These are phyloP conservation scores for Parazoanthus darwini DNA, from an alignment of 92 coral and sea anemone genomes.

Conservation along the genomic window DNA sequence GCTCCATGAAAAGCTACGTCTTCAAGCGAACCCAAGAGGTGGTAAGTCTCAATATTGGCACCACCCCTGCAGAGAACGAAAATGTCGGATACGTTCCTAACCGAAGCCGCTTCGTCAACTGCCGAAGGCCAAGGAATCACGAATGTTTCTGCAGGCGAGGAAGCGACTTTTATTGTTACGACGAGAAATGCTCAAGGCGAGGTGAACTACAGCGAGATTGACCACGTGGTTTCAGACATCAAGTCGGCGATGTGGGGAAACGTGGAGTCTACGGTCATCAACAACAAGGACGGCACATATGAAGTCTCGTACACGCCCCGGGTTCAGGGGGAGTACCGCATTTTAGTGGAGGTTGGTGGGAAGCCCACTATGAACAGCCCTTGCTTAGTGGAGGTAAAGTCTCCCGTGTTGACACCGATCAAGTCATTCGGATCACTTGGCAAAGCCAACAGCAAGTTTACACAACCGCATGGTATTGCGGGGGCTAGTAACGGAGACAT, in stretches of 20 bases:
- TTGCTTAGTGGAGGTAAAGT: slow-evolving; percentile 73
- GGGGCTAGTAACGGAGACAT: slow-evolving; percentile 71
- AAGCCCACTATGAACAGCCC: slow-evolving; percentile 78
- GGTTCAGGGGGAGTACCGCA: slow-evolving; percentile 72
- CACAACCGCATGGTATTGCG: slow-evolving; percentile 89
- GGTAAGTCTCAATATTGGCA: slow-evolving; percentile 65
- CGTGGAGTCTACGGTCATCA: slow-evolving; percentile 70
- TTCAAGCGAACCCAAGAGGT: slow-evolving; percentile 69
- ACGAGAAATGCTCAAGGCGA: slow-evolving; percentile 90
- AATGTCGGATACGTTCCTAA: slow-evolving; percentile 83
- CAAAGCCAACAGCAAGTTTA: slow-evolving; percentile 67
- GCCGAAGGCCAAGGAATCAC: slow-evolving; percentile 77
- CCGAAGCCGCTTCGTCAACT: slow-evolving; percentile 76
- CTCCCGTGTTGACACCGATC: slow-evolving; percentile 78
- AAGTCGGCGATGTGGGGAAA: slow-evolving; percentile 89
- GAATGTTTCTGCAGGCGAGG: slow-evolving; percentile 85
- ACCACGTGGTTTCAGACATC: slow-evolving; percentile 82
- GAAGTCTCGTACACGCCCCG: slow-evolving; percentile 76
- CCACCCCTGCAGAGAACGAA: slow-evolving; percentile 88
- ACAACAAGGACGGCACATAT: slow-evolving; percentile 74
- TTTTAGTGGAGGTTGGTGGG: slow-evolving; percentile 83
- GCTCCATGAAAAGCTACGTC: slow-evolving; percentile 77
- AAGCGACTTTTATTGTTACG: slow-evolving; percentile 71
- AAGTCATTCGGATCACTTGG: slow-evolving; percentile 90
- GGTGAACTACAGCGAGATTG: slow-evolving; percentile 82